Evolutionary conservation across 2,888 invertebrate genomes (phyloP).

Genomic region (Agrochola lychnidis): DNA sequence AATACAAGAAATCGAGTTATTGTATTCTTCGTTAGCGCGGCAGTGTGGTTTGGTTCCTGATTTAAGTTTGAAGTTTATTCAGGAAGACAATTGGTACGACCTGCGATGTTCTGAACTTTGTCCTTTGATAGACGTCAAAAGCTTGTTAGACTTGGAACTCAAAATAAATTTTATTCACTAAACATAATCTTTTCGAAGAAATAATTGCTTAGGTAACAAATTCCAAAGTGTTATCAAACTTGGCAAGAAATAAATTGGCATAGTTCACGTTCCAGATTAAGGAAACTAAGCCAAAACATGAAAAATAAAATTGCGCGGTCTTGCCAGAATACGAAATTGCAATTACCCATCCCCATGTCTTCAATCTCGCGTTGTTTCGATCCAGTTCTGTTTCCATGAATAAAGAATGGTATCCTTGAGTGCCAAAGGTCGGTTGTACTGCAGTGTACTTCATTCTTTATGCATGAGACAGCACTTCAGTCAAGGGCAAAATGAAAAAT

Average conservation of each 20-base stretch:
- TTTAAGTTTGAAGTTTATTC: not conserved
- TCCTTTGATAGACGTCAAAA: too few relatives aligned
- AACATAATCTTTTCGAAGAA: not conserved
- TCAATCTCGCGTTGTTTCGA: slow-evolving; percentile 23
- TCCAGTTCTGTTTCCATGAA: slow-evolving; percentile 39
- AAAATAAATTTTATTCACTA: not conserved
- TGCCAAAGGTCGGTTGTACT: slow-evolving; percentile 54
- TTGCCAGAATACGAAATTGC: slow-evolving; percentile 19
- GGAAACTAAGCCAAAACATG: not conserved
- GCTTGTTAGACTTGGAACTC: not conserved
- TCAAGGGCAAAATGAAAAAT: slow-evolving; percentile 54
- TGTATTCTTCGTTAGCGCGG: too few relatives aligned
- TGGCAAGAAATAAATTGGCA: slow-evolving; percentile 19
- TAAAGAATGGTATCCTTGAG: slow-evolving; percentile 49
- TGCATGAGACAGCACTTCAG: slow-evolving; percentile 43
- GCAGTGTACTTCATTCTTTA: slow-evolving; percentile 57
- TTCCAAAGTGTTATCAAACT: not conserved
- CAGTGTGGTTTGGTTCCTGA: not conserved
- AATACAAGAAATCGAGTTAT: too few relatives aligned
- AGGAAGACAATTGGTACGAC: not conserved
- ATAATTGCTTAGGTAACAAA: not conserved
- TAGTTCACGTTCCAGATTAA: not conserved
- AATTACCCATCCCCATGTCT: slow-evolving; percentile 17
- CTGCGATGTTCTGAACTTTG: not conserved
- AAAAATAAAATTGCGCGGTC: not conserved